A percentile compares a stretch with the other conserved stretches of the same genome.
These are phyloP conservation scores for Chymomyza amoena DNA, from an alignment of 2,888 invertebrate genomes.

Conservation along the genomic window DNA sequence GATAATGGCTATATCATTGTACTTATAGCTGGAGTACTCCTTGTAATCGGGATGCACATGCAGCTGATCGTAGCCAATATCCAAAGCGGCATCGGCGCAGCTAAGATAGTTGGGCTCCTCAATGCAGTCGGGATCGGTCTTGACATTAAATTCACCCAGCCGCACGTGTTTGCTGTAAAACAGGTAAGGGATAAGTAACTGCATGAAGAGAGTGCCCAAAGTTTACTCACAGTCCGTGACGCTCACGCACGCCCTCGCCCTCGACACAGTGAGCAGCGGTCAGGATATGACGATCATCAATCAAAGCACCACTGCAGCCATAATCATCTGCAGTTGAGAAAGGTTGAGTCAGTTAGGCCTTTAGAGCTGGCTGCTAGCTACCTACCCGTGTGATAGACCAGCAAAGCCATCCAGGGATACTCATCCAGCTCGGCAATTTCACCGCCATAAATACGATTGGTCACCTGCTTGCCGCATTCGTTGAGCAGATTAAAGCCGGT, in stretches of 20 bases:
- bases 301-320: constrained; percentile 83
- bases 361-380: constrained; percentile 5
- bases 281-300: constrained; percentile 81
- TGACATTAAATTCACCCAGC: constrained; percentile 84
- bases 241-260: constrained; percentile 79
- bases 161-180: constrained; percentile 79
- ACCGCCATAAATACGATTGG: constrained; percentile 83
- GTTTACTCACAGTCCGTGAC: constrained; percentile 81
- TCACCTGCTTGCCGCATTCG: constrained; percentile 81
- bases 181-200: not conserved
- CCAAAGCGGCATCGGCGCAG: constrained; percentile 84
- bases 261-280: constrained; percentile 84
- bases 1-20: constrained; percentile 82
- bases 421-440: constrained; percentile 83
- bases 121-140: constrained; percentile 82
- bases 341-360: not conserved
- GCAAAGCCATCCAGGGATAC: constrained; percentile 83
- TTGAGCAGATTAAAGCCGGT: constrained; percentile 70
- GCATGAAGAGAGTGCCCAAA: no score
- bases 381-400: constrained; percentile 81
- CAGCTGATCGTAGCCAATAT: constrained; percentile 82
- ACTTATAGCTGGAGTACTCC: constrained; percentile 80
- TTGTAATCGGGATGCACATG: constrained; percentile 83
- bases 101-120: constrained; percentile 76
- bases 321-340: constrained; percentile 76